These are phyloP conservation scores for Aptenodytes patagonicus DNA, from an alignment of 2,113 vertebrate genomes.

Conservation along the genomic window DNA sequence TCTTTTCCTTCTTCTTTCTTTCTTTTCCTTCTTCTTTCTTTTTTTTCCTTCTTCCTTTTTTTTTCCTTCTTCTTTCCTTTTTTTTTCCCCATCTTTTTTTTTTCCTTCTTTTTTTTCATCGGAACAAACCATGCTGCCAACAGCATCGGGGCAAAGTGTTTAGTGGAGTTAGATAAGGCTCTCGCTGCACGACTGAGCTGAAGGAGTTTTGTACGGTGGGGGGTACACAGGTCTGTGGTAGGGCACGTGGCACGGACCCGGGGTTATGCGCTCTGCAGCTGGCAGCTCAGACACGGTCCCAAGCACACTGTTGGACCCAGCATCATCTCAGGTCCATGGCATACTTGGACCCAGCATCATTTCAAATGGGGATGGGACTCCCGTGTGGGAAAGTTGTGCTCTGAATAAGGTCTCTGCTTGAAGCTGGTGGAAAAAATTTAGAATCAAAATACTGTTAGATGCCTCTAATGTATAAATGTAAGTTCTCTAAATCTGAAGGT, in stretches of 20 bases:
- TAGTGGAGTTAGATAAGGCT: neutral
- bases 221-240: rapidly evolving
- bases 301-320: neutral
- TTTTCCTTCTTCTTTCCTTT: neutral
- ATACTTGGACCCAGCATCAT: neutral
- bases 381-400: neutral
- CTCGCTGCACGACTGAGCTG: rapidly evolving
- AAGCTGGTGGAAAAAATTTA: neutral
- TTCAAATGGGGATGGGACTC: neutral
- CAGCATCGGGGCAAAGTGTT: neutral
- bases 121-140: neutral
- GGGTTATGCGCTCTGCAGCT: neutral
- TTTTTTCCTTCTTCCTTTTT: too few species aligned
- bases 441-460: conserved; percentile 16
- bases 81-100: too few species aligned
- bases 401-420: neutral
- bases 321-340: neutral
- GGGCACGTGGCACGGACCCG: rapidly evolving
- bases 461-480: neutral
- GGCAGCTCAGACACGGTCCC: neutral
- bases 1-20: neutral
- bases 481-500: conserved; percentile 7
- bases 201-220: neutral
- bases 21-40: neutral
- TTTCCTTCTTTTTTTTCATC: neutral